Evolutionary conservation across 1,140 invertebrate species (phyloP).

Genomic region (Caerostris extrusa): DNA sequence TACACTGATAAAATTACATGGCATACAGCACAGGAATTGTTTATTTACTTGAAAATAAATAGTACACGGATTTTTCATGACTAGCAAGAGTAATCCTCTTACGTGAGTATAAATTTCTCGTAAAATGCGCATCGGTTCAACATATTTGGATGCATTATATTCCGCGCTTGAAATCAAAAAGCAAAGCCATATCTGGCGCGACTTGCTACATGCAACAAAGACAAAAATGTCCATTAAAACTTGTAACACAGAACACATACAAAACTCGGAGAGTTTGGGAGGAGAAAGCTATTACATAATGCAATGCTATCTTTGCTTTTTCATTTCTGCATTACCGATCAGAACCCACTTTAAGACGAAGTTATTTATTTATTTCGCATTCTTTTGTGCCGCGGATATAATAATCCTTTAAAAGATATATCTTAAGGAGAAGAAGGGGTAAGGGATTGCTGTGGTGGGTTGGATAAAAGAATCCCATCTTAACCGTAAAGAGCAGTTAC

Average conservation of each 20-base stretch:
- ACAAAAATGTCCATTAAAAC: conserved; percentile 37
- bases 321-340: conserved; percentile 37
- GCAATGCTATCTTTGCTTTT: background rate
- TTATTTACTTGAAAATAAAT: background rate
- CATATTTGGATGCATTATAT: background rate
- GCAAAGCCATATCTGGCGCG: background rate
- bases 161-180: background rate
- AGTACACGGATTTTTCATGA: background rate
- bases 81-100: conserved; percentile 22
- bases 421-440: background rate
- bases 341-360: background rate
- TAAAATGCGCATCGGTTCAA: background rate
- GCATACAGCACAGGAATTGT: background rate
- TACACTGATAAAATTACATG: background rate
- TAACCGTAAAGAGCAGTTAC: conserved; percentile 58
- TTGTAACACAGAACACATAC: background rate
- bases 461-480: conserved; percentile 56
- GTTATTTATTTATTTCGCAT: conserved; percentile 38
- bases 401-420: conserved; percentile 55
- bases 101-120: background rate
- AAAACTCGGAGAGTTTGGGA: background rate
- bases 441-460: background rate
- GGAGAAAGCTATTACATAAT: background rate
- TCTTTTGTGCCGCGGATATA: conserved; percentile 37
- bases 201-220: background rate